A percentile compares a stretch with the other conserved stretches of the same genome.
These are phyloP conservation scores for Saccostrea cuccullata DNA, from an alignment of 1,140 invertebrate genomes.

Conservation along the genomic window DNA sequence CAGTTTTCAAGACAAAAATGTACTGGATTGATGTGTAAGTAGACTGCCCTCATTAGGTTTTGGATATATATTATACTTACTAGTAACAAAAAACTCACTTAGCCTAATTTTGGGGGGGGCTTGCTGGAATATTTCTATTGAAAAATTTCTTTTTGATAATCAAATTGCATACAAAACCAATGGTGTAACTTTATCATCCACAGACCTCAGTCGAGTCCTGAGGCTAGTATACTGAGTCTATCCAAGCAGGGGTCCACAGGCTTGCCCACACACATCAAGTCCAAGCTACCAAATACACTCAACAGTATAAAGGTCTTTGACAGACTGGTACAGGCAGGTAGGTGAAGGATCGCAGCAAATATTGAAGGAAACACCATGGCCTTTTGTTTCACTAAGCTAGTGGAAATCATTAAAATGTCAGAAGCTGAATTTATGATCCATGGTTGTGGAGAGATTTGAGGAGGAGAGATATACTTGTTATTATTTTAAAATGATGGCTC, in stretches of 20 bases:
- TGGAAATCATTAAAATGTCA: neutral
- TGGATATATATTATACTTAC: neutral
- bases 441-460: neutral
- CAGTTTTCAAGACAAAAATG: slow-evolving; percentile 78
- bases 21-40: slow-evolving; percentile 83
- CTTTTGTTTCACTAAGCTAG: too few relatives aligned
- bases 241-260: neutral
- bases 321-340: slow-evolving; percentile 67
- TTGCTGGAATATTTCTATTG: too few relatives aligned
- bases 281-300: slow-evolving; percentile 84
- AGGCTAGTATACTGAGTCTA: neutral
- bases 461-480: too few relatives aligned
- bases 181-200: neutral
- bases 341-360: neutral
- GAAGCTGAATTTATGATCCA: neutral
- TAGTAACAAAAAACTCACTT: too few relatives aligned
- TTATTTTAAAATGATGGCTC: too few relatives aligned
- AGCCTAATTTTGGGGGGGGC: too few relatives aligned
- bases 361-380: neutral
- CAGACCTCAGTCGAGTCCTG: neutral
- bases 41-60: neutral
- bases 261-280: slow-evolving; percentile 58
- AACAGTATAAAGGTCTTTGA: slow-evolving; percentile 83
- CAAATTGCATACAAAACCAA: too few relatives aligned
- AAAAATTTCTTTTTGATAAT: too few relatives aligned